Base-by-base conservation (phyloP, 1,140 invertebrate species). In the Branchinecta lindahli region DNA sequence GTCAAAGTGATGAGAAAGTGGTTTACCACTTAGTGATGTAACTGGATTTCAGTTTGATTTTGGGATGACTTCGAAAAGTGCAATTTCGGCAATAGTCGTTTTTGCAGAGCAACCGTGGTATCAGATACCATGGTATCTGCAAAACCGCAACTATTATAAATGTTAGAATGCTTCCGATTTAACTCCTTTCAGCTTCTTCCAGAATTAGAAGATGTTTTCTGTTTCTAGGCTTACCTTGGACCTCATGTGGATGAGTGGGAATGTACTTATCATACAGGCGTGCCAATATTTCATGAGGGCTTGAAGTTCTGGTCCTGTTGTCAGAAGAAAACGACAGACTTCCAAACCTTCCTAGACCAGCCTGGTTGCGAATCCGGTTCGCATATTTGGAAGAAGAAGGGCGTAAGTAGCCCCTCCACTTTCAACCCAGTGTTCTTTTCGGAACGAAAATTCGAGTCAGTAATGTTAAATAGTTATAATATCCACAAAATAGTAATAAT, bases 251-350 rank as follows among this genome's bases (percentile, higher is more conserved):
- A 92, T 74, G 72, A 81, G 12, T 82, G 84, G 67, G 76, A 80
- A 52, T 99, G 96, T 78, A 79, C 82, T 61, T 83, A 90, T 82
- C 96, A 99, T 82, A 85, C 92, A 21, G 96, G 96, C 0, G 80
- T 83, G 18, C 92, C 96, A 4, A 84, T 99, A 66, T 99, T 99
- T 78, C 96, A 99, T 77, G 96, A 99, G 83, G 96, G 94, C 0
- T 82, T 98, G 77, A 99, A 99, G 80, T 99, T 87, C 79, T 99
- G 96, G 96, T 90, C 92, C 0, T 99, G 96, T 77, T 99, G 96
- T 76, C 84, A 89, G 73, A 91, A 89, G 75, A 89, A 88, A 75
- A 98, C 96, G 2, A 88, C 91, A 10, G 94, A 99, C 77, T 99
- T 99, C 79, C 85, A 89, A 70, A 84, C 83, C 12, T 98, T 98